phyloP scores from a whole-genome alignment of 2,888 invertebrate genomes.

The Eilema sororculum region DNA sequence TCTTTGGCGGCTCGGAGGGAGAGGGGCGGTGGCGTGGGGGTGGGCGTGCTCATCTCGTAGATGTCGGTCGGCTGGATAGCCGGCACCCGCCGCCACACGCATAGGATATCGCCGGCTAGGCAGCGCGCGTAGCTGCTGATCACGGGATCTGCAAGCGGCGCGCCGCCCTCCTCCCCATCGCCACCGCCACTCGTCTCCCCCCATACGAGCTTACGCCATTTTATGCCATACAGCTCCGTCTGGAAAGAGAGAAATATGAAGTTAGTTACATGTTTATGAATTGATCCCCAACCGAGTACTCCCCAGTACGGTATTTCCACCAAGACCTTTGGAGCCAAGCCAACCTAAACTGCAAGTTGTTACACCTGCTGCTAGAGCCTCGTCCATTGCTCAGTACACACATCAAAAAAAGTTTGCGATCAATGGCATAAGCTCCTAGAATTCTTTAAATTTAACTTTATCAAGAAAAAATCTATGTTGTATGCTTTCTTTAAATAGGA shows the following conservation, averaged over 20 bases:
- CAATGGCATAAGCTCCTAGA: too few species aligned
- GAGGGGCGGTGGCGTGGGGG: conserved; percentile 89
- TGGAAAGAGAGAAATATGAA: conserved; percentile 86
- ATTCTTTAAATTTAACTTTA: too few species aligned
- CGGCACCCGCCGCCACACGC: conserved; percentile 98
- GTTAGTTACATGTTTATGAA: conserved; percentile 15
- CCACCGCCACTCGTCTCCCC: conserved; percentile 87
- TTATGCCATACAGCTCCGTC: conserved; percentile 99
- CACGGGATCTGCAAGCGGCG: conserved; percentile 96
- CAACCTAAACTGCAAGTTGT: too few species aligned
- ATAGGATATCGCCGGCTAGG: conserved; percentile 97
- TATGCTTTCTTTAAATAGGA: too few species aligned
- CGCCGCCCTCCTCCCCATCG: conserved; percentile 84
- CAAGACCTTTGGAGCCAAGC: too few species aligned
- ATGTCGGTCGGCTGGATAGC: conserved; percentile 81
- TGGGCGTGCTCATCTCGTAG: conserved; percentile 84
- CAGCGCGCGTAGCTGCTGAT: conserved; percentile 96
- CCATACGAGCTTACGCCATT: conserved; percentile 98
- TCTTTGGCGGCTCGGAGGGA: conserved; percentile 97
- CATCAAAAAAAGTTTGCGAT: too few species aligned
- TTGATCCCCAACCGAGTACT: background rate
- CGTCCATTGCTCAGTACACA: too few species aligned
- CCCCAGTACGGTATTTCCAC: too few species aligned
- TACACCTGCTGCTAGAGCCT: background rate
- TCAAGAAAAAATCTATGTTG: too few species aligned